These are phyloP conservation scores for Turritopsis rubra DNA, from an alignment of 30 jellyfish, hydroid and myxozoan genomes.

Conservation along the genomic window DNA sequence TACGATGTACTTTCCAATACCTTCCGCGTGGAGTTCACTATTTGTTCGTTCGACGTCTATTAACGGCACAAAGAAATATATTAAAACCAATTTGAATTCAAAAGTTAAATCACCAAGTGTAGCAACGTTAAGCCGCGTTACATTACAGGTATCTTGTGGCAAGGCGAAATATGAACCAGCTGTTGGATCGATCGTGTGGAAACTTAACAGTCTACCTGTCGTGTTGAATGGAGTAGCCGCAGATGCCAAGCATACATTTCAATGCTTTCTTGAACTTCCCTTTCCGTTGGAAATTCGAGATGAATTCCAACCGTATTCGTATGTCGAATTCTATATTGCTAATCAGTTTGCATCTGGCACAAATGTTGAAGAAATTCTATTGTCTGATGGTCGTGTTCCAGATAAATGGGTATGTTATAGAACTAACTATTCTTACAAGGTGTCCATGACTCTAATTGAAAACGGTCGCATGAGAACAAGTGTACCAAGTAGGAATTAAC, in stretches of 20 bases:
- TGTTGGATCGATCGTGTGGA: conserved; percentile 71
- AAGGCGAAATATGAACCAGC: conserved; percentile 78
- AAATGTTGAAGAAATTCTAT: conserved; percentile 51
- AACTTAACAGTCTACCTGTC: conserved; percentile 62
- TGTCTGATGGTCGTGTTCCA: conserved; percentile 52
- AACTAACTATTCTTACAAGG: conserved; percentile 49
- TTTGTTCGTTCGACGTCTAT: conserved; percentile 46
- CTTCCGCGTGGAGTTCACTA: conserved; percentile 68
- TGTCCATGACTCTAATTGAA: conserved; percentile 36
- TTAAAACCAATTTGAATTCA: conserved; percentile 37
- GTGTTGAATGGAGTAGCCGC: conserved; percentile 50
- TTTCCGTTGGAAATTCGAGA: conserved; percentile 61
- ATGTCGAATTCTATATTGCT: conserved; percentile 63
- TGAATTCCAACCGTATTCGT: conserved; percentile 46
- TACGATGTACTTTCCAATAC: conserved; percentile 54
- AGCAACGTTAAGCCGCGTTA: conserved; percentile 46
- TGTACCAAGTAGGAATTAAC: too few species aligned
- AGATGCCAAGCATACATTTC: conserved; percentile 69
- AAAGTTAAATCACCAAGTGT: conserved; percentile 45
- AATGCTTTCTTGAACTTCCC: conserved; percentile 57
- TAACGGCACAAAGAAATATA: conserved; percentile 42
- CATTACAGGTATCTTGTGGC: conserved; percentile 63
- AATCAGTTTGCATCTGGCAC: conserved; percentile 66
- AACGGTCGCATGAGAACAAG: conserved; percentile 30
- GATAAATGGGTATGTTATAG: conserved; percentile 90